Evolutionary conservation across 2,113 vertebrate genomes (phyloP).

Genomic region (Tinamus guttatus): DNA sequence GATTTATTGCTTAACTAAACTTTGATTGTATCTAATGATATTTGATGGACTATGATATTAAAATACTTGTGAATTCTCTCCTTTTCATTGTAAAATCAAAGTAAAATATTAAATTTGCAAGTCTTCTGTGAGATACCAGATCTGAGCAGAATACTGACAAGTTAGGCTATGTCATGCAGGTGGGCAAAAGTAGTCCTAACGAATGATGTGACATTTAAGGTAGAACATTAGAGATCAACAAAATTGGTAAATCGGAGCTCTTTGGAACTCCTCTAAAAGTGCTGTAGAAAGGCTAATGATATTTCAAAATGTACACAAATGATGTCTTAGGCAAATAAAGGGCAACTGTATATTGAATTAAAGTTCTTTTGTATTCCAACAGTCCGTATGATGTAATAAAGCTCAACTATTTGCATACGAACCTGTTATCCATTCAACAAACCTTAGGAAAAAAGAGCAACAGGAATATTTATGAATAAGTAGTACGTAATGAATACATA

Average conservation of each 20-base stretch:
- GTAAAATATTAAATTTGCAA: neutral
- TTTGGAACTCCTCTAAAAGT: neutral
- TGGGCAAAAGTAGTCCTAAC: neutral
- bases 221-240: neutral
- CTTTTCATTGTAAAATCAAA: neutral
- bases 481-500: neutral
- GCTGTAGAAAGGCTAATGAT: neutral
- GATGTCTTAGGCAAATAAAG: neutral
- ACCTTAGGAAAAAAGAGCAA: neutral
- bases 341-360: neutral
- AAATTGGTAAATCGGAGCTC: neutral
- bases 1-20: constrained; percentile 1
- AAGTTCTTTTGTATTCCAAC: neutral
- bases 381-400: neutral
- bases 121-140: neutral
- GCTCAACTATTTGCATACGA: neutral
- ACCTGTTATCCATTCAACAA: neutral
- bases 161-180: neutral
- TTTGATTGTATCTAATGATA: neutral
- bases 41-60: neutral
- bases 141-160: neutral
- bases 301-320: neutral
- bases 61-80: neutral
- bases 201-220: neutral
- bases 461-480: neutral